Evolutionary conservation across 2,888 invertebrate genomes (phyloP), one percentile per base, ranked within the genome.

Genomic region (Xanthorhoe designata): DNA sequence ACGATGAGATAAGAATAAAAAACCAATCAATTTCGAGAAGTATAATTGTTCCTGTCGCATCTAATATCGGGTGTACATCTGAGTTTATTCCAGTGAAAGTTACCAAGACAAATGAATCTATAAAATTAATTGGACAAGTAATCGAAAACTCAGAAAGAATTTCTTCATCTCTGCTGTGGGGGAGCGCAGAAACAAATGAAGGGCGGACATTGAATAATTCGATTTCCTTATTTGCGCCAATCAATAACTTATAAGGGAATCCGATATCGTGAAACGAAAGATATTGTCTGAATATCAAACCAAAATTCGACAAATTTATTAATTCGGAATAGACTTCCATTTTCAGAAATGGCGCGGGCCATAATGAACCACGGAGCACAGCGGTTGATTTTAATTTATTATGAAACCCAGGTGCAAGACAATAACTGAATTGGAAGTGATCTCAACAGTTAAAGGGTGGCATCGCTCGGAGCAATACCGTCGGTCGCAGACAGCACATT

Each of bases 91-190:
- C 65, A 66, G 66, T 55, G 67, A 77, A 88, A 88, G 84, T 80
- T 82, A 64, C 84, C 84, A 87, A 92, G 90, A 91, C 90, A 91
- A 93, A 93, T 92, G 90, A 90, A 92, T 91, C 91, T 91, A 93
- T 92, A 91, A 92, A 93, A 92, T 92, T 93, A 92, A 92, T 93
- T 93, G 92, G 90, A 91, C 90, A 90, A 92, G 93, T 92, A 93
- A 93, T 93, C 92, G 93, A 93, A 93, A 93, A 92, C 91, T 93
- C 87, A 84, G 91, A 92, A 93, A 93, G 93, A 92, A 93, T 93
- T 93, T 92, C 92, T 92, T 89, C 91, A 90, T 92, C 89, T 92
- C 88, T 89, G 86, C 67, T 88, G 81, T 86, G 82, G 92, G 91
- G 93, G 92, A 90, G 87, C 85, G 78, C 9, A 29, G 85, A 89